phyloP scores from a whole-genome alignment of 2,797 vertebrate species.

The Propithecus deckenii region DNA sequence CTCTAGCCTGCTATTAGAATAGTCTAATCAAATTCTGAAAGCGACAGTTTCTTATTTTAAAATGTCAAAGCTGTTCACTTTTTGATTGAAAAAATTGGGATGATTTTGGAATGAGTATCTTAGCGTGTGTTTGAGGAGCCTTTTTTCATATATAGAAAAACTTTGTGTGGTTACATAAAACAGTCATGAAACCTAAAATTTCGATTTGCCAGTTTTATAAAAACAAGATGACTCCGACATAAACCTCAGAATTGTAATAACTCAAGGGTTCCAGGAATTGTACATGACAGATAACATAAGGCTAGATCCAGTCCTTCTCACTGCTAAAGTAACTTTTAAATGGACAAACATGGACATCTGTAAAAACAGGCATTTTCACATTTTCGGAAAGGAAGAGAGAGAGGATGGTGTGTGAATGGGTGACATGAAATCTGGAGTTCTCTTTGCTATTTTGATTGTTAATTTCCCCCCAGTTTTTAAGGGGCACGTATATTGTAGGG shows the following conservation, averaged over 20 bases:
- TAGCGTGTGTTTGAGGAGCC: not conserved
- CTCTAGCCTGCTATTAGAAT: constrained; percentile 53
- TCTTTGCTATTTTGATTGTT: not conserved
- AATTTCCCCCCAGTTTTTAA: not conserved
- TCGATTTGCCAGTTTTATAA: constrained; percentile 31
- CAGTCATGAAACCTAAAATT: constrained; percentile 64
- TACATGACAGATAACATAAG: not conserved
- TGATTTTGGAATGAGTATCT: constrained; percentile 27
- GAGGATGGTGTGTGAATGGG: not conserved
- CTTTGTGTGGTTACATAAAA: constrained; percentile 23
- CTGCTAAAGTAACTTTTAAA: constrained; percentile 26
- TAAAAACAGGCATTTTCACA: not conserved
- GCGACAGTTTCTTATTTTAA: constrained; percentile 61
- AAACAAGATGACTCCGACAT: constrained; percentile 46
- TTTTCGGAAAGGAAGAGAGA: not conserved
- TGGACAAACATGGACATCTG: not conserved
- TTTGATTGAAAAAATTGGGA: constrained; percentile 40
- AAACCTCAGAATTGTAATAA: not conserved
- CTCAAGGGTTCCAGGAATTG: not conserved
- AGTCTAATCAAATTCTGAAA: constrained; percentile 56
- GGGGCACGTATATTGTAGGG: not conserved
- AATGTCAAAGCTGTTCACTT: constrained; percentile 69
- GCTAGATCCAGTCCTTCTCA: not conserved
- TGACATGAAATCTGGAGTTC: not conserved
- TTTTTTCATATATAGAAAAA: not conserved